Evolutionary conservation across 2,797 vertebrate species (phyloP).

Genomic region (Amblyraja radiata): DNA sequence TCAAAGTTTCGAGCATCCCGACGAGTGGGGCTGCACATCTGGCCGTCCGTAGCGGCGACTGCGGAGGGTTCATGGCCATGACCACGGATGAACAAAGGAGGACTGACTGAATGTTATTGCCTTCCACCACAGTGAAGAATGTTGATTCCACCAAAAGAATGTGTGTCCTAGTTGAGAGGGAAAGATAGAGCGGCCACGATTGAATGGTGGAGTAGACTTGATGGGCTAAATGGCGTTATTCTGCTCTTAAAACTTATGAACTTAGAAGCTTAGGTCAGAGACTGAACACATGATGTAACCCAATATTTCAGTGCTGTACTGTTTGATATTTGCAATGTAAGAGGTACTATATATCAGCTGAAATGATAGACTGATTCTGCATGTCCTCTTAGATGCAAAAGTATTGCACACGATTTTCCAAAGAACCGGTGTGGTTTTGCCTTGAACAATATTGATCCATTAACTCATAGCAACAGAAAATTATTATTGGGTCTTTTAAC

Average conservation of each 20-base stretch:
- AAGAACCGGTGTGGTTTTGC: not conserved
- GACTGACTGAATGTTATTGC: too few relatives aligned
- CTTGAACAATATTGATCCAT: not conserved
- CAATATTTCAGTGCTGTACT: not conserved
- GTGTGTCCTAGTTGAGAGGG: not conserved
- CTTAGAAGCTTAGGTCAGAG: not conserved
- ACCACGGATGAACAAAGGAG: too few relatives aligned
- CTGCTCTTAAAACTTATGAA: too few relatives aligned
- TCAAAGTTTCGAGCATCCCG: too few relatives aligned
- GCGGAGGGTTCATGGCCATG: too few relatives aligned
- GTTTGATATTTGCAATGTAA: not conserved
- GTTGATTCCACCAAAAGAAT: not conserved
- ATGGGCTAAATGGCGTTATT: too few relatives aligned
- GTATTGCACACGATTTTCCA: not conserved
- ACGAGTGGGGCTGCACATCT: too few relatives aligned
- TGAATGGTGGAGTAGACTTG: too few relatives aligned
- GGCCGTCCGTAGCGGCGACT: too few relatives aligned
- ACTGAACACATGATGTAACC: not conserved
- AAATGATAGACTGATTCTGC: not conserved
- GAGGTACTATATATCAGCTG: not conserved
- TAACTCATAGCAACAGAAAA: not conserved
- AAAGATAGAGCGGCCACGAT: too few relatives aligned
- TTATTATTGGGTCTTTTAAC: not conserved
- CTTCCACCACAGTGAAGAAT: too few relatives aligned
- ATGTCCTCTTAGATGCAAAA: not conserved